Base-by-base conservation (phyloP, 2,113 vertebrate species). In the Cottus gobio region DNA sequence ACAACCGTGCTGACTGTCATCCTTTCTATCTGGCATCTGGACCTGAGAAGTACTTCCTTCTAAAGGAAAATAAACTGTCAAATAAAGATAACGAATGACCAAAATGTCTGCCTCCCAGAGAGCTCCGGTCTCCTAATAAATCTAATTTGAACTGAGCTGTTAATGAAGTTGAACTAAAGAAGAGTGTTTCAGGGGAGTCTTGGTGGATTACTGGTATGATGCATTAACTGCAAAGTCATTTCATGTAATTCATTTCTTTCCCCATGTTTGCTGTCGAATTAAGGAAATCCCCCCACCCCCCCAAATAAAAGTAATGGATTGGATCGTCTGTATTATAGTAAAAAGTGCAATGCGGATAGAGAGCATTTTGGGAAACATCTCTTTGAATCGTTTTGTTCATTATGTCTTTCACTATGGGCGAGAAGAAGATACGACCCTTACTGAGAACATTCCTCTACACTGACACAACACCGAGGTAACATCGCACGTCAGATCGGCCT, bases 41-140 rank as follows among this genome's bases (percentile, higher is more conserved):
- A 87, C 86, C 87, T 85, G 86, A 91, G 84, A 84, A 85, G 83
- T 36, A 69, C 77, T 83, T 83, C 80, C 75, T 66, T 88, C 80
- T 67, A 48, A 73, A 65, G 74, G 71, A 82, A 89, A 86, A 77
- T 79, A 80, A 90, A 75, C 42, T 26, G 16, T 79, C 50, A 42
- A 67, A 73, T 73, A 79, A 85, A 72, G 57, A 63, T 48, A 3
- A 78, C 18, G 18, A 30, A 82, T 22, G 16, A 72, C 61, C 20
- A 26, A 16, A 37, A 64, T 48, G 48, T 52, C 57, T 77, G 56
- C 42, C 46, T 62, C 57, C 48, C 34, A 58, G 22, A n/a, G 4
- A 50, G 15, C 39, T 58, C 36, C 58, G 42, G 28, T 62, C 46
- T 68, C 15, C 28, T 13, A 34, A 26, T 75, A 10, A 20, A 65